These are phyloP conservation scores for Hydrolagus colliei DNA, from an alignment of 2,797 vertebrate genomes.

Conservation along the genomic window DNA sequence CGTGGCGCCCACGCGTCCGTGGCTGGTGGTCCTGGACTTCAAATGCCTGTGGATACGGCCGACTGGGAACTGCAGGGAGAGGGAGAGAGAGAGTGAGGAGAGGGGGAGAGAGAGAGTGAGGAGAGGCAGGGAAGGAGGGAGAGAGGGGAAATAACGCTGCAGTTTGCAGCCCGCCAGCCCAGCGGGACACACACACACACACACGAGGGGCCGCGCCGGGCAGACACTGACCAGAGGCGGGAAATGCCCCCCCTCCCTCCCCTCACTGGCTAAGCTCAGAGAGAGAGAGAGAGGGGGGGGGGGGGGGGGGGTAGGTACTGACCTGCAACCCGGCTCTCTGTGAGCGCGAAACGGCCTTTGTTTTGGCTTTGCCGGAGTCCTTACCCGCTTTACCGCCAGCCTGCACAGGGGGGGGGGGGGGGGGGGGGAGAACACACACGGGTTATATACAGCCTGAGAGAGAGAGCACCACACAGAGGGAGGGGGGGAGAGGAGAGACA, in stretches of 20 bases:
- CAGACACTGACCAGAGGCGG: background rate
- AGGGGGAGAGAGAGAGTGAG: too few species aligned
- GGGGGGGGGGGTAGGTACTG: background rate
- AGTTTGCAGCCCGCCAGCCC: too few species aligned
- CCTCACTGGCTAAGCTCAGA: background rate
- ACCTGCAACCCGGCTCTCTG: conserved; percentile 27
- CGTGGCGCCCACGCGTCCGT: conserved; percentile 67
- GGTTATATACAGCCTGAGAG: too few species aligned
- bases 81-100: background rate
- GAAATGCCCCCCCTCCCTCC: background rate
- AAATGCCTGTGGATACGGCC: conserved; percentile 71
- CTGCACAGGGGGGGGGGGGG: background rate
- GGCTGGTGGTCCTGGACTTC: conserved; percentile 68
- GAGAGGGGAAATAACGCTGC: background rate
- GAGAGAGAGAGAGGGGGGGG: background rate
- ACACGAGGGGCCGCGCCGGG: too few species aligned
- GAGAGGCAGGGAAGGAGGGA: too few species aligned
- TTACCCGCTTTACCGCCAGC: conserved; percentile 30
- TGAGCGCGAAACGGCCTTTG: conserved; percentile 19
- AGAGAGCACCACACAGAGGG: too few species aligned
- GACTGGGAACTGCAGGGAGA: conserved; percentile 52
- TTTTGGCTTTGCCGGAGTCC: conserved; percentile 25
- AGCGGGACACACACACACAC: too few species aligned
- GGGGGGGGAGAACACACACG: too few species aligned
- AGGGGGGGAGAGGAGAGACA: too few species aligned